Conservation (phyloP, 1,140 invertebrate species). For the Geopemphigus sp. region DNA sequence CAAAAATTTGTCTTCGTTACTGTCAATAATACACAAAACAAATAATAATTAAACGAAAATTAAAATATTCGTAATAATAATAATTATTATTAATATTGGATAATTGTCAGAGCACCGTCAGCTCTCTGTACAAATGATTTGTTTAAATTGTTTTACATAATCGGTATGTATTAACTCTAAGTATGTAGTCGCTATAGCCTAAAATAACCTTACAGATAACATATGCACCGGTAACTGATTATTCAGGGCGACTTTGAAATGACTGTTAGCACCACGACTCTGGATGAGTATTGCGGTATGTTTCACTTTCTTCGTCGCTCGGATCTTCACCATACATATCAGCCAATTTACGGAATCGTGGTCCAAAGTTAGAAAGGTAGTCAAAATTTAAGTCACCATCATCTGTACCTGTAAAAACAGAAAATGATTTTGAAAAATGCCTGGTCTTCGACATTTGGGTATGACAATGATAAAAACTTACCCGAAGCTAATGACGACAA, state of each 20-base stretch:
- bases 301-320: conserved; percentile 72
- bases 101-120: conserved; percentile 37
- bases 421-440: conserved; percentile 1
- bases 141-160: conserved; percentile 10
- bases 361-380: conserved; percentile 93
- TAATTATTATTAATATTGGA: conserved; percentile 30
- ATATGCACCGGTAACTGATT: conserved; percentile 47
- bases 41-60: conserved; percentile 26
- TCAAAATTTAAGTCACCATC: conserved; percentile 95
- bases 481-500: conserved; percentile 89
- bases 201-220: conserved; percentile 46
- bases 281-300: conserved; percentile 63
- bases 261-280: conserved; percentile 70
- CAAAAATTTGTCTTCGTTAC: conserved; percentile 46
- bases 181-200: conserved; percentile 11
- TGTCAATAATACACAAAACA: conserved; percentile 46
- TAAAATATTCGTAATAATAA: conserved; percentile 32
- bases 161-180: conserved; percentile 14
- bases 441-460: background rate
- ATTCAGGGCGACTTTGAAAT: conserved; percentile 8
- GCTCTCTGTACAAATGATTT: conserved; percentile 39
- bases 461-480: conserved; percentile 56
- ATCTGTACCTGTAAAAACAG: conserved; percentile 68
- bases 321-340: conserved; percentile 95
- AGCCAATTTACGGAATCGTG: conserved; percentile 91